Percentiles rank a stretch among this genome's conserved stretches.
phyloP scores from a whole-genome alignment of 2,888 invertebrate species.

The Ophion obscuratus region DNA sequence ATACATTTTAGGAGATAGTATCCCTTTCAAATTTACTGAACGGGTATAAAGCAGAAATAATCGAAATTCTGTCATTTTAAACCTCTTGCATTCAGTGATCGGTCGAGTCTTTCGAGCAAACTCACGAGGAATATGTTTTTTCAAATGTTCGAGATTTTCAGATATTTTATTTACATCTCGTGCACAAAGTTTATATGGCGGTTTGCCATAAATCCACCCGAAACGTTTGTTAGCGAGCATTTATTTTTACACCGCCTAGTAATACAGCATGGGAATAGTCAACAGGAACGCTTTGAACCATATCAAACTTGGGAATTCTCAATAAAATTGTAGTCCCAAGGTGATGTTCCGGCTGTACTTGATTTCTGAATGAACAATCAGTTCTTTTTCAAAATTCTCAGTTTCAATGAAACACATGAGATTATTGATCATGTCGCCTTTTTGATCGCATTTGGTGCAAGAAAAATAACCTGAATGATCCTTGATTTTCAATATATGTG shows the following conservation, averaged over 20 bases:
- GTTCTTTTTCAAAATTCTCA: slow-evolving; percentile 58
- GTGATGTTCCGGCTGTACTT: slow-evolving; percentile 67
- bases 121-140: slow-evolving; percentile 67
- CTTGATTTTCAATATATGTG: slow-evolving; percentile 63
- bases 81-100: slow-evolving; percentile 63
- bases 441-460: slow-evolving; percentile 67
- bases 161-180: slow-evolving; percentile 48
- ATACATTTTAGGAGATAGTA: slow-evolving; percentile 60
- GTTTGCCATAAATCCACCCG: slow-evolving; percentile 62
- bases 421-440: slow-evolving; percentile 66
- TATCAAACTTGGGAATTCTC: slow-evolving; percentile 69
- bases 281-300: slow-evolving; percentile 68
- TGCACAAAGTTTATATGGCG: slow-evolving; percentile 51
- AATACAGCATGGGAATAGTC: slow-evolving; percentile 64
- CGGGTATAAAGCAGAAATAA: slow-evolving; percentile 62
- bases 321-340: slow-evolving; percentile 62
- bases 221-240: slow-evolving; percentile 55
- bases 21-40: slow-evolving; percentile 58
- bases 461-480: slow-evolving; percentile 67
- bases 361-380: slow-evolving; percentile 61
- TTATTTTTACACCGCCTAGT: slow-evolving; percentile 51
- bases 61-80: slow-evolving; percentile 69
- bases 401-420: slow-evolving; percentile 65
- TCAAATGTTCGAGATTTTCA: slow-evolving; percentile 34
- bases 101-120: slow-evolving; percentile 69